Base-by-base conservation (phyloP, 1,140 invertebrate genomes). In the Micrasema minimum region DNA sequence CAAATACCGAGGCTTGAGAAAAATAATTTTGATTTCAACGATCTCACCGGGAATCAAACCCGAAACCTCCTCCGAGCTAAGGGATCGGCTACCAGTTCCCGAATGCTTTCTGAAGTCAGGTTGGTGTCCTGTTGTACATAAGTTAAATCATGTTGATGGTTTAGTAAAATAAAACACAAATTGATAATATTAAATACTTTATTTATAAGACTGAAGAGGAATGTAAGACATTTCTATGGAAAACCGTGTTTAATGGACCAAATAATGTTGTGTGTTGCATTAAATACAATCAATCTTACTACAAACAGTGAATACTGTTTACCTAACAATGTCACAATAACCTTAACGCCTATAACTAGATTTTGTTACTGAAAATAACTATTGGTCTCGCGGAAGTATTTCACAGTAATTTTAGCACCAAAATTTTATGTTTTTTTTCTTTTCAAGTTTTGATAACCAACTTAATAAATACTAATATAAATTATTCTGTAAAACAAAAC, bases 361-460 rank as follows among this genome's bases (percentile, higher is more conserved):
- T 38, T 55, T 65, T 51, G 20, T 55, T 50, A 50, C 50, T 71
- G 50, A 66, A n/a, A 71, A 71, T 55, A 65, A 70, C 64, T 74
- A 68, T 74, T 74, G 68, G 68, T 74, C 68, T 71, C 45, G 35
- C 50, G 59, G 20, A 62, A 69, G 45, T 64, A 14, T 61, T 23
- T 71, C 55, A 50, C 72, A 74, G 62, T 61, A 50, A 71, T 69
- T 74, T 71, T 74, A 74, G 72, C 72, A 74, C 72, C 72, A 67
- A 74, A 70, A 37, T 59, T 71, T 53, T 31, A 14, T 67, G 38
- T 68, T 51, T 57, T 16, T 59, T 38, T 35, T 12, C 46, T 18
- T 22, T 41, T 66, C 26, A 31, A 31, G 26, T 59, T 46, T 59
- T 48, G 23, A 46, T 59, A 53, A 41, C 37, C 65, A 55, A 50